Conservation (phyloP, 2,113 vertebrate genomes). For the Antidorcas marsupialis region DNA sequence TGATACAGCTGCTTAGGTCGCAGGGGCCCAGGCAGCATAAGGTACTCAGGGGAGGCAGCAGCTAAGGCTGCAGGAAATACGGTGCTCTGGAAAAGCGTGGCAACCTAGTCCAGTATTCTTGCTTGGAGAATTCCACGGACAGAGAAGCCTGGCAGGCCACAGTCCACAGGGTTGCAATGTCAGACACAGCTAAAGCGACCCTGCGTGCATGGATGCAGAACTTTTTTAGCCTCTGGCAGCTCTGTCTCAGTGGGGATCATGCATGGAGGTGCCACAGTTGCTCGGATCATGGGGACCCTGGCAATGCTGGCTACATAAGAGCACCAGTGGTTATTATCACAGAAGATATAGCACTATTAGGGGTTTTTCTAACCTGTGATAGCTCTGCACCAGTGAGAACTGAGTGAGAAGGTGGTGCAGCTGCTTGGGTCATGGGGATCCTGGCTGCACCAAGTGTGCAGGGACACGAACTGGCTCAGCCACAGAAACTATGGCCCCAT, state of each 20-base stretch:
- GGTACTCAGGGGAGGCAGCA: not conserved
- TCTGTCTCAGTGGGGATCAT: not conserved
- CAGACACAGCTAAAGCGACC: not conserved
- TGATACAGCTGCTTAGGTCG: not conserved
- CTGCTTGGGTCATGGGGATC: not conserved
- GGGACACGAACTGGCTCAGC: not conserved
- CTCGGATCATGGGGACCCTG: not conserved
- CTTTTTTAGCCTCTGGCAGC: not conserved
- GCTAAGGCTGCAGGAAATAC: not conserved
- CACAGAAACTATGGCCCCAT: not conserved
- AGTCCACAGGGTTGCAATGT: not conserved
- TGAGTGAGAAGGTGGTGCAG: not conserved
- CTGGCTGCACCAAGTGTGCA: not conserved
- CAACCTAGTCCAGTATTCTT: not conserved
- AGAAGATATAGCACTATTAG: not conserved
- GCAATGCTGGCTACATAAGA: not conserved
- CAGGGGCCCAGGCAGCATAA: not conserved
- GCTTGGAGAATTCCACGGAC: not conserved
- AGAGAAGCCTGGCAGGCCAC: not conserved
- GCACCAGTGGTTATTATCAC: not conserved
- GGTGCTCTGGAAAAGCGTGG: not conserved
- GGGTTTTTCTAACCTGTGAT: not conserved
- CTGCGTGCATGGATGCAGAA: not conserved
- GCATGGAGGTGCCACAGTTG: not conserved
- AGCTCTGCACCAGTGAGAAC: not conserved